Base-by-base conservation (phyloP, 2,113 vertebrate genomes). In the Echinops telfairi region DNA sequence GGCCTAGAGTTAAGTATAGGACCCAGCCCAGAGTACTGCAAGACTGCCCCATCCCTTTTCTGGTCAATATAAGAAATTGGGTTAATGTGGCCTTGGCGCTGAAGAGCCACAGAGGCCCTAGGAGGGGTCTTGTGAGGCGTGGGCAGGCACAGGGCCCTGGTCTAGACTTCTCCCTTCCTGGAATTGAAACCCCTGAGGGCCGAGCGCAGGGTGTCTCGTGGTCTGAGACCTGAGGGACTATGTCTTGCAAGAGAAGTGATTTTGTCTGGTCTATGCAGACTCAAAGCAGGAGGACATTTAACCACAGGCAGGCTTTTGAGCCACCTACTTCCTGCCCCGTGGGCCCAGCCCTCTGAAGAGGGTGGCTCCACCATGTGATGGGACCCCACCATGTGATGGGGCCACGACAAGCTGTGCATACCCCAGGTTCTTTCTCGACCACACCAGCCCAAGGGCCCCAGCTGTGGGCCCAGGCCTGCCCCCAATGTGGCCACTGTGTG, bases 171-270 rank as follows among this genome's bases (percentile, higher is more conserved):
- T 79, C 53, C 36, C 43, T 53, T 77, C 80, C 70, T 76, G 38
- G 79, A 58, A 36, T 70, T 66, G 93, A 86, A 86, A 89, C 36
- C 66, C 71, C 15, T 84, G 36, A 53, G 12, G 70, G 77, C 38
- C 25, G 76, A 64, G 47, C 3, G 0, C n/a, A 7, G 29, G 43
- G 38, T 62, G 66, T 38, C 68, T 23, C 2, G 20, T 38, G 83
- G 66, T 43, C 75, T 57, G n/a, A 78, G 77, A 11, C 7, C 0
- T 58, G 47, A 75, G 88, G 57, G 4, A 23, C 3, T 31, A 1
- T 1, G 0, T 31, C 25, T 75, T 29, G 58, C 29, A 40, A 62
- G 53, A 89, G 70, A 88, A 11, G 7, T 85, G 47, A 8, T 84
- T 79, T 43, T 43, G 66, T 88, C 3, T 6, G 47, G 77, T 31